Base-by-base conservation (phyloP, 2,797 vertebrate species). In the Ibycter americanus region DNA sequence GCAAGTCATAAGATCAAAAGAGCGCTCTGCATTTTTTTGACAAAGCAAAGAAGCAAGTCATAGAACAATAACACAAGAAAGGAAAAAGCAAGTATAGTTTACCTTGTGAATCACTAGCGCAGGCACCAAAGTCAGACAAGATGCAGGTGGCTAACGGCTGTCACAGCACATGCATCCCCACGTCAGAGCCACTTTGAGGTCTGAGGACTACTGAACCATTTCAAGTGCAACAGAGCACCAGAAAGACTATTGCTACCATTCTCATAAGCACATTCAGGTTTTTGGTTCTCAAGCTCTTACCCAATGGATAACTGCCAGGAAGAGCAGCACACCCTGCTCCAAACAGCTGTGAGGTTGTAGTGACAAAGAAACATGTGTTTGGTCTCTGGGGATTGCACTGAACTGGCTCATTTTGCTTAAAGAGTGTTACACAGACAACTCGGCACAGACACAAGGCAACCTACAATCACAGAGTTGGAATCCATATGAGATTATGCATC, bases 311-410 rank as follows among this genome's bases (percentile, higher is more conserved):
- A 49, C n/a, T 23, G 11, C 66, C 31, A 52, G 15, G 38, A 86
- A 78, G 66, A 63, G 38, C 58, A 68, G 34, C 2, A 62, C 58
- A 70, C 12, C 21, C 62, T 49, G 25, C 66, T 81, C 51, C 65
- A 34, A 88, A 54, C 12, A 78, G 61, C 61, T 78, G 38, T 44
- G 77, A 63, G 59, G 31, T 7, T 7, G 3, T 0, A 58, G 27
- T 25, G 21, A 20, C 7, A 71, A 31, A 59, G 62, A 84, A 79
- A 46, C 20, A 8, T 0, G 12, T 0, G 0, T 31, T 74, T 72
- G 46, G 34, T 79, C 70, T 72, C 46, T 6, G 27, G 38, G 25
- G 42, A 89, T 38, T 0, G 42, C 66, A 66, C 15, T 21, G 19
- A 80, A 86, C 47, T 5, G 7, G 11, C 44, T 83, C 18, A 4